Evolutionary conservation across 2,888 invertebrate species (phyloP).

Genomic region (Mamestra brassicae): DNA sequence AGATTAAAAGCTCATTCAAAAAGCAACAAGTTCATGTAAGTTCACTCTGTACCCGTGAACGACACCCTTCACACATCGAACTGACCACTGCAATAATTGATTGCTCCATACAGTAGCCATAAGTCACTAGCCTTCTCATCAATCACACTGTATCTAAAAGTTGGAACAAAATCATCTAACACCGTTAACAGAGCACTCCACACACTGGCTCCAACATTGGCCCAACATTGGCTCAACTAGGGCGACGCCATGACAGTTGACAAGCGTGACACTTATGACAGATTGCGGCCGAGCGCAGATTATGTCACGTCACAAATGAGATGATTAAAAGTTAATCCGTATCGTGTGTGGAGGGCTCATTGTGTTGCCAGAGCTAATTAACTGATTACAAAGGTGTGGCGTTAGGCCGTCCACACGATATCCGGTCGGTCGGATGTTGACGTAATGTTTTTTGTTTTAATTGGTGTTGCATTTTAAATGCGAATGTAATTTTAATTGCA

Average conservation of each 20-base stretch:
- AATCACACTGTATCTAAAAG: conserved; percentile 27
- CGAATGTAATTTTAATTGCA: conserved; percentile 15
- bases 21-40: too few species aligned
- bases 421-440: conserved; percentile 52
- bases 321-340: conserved; percentile 75
- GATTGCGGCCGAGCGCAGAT: conserved; percentile 84
- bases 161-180: conserved; percentile 30
- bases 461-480: conserved; percentile 37
- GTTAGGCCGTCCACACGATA: conserved; percentile 52
- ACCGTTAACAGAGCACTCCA: conserved; percentile 29
- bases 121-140: conserved; percentile 16
- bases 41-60: background rate
- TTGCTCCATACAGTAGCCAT: background rate
- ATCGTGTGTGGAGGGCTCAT: conserved; percentile 61
- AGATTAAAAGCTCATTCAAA: too few species aligned
- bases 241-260: conserved; percentile 73
- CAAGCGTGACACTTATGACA: conserved; percentile 80
- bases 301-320: conserved; percentile 82
- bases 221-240: conserved; percentile 38
- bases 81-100: conserved; percentile 13
- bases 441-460: conserved; percentile 37
- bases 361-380: conserved; percentile 66
- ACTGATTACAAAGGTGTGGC: conserved; percentile 65
- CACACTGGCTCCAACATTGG: conserved; percentile 40
- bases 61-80: background rate